phyloP scores from a whole-genome alignment of 2,113 vertebrate genomes.

The Neogobius melanostomus region DNA sequence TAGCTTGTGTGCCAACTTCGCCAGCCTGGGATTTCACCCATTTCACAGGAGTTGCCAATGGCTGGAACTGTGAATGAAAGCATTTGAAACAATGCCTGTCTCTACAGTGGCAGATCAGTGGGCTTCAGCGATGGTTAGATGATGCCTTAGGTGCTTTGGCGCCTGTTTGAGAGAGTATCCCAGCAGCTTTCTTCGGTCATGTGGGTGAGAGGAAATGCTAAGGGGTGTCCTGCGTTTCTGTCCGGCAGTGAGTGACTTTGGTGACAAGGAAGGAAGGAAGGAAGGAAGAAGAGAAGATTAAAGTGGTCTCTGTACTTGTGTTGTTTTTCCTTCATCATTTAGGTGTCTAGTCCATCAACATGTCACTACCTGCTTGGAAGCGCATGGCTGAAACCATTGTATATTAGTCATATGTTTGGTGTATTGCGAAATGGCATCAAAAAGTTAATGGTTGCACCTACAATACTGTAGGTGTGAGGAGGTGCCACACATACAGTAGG shows the following conservation, averaged over 20 bases:
- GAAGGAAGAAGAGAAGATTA: slow-evolving; percentile 26
- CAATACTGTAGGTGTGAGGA: not conserved
- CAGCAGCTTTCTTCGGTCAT: slow-evolving; percentile 39
- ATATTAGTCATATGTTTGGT: too few species aligned
- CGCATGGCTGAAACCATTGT: not conserved
- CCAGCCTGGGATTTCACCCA: slow-evolving; percentile 72
- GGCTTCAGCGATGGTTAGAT: slow-evolving; percentile 40
- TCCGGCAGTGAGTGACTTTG: slow-evolving; percentile 23
- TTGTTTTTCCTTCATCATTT: slow-evolving; percentile 13
- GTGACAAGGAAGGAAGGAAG: slow-evolving; percentile 25
- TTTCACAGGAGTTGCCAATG: slow-evolving; percentile 64
- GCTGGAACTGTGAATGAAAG: slow-evolving; percentile 64
- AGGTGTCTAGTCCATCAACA: not conserved
- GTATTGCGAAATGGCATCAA: not conserved
- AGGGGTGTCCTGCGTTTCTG: slow-evolving; percentile 27
- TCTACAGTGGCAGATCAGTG: slow-evolving; percentile 53
- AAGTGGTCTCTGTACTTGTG: slow-evolving; percentile 22
- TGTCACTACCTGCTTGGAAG: not conserved
- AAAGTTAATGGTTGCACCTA: not conserved
- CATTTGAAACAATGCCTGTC: slow-evolving; percentile 61
- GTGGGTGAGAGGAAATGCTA: slow-evolving; percentile 45
- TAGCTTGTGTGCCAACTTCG: slow-evolving; percentile 62
- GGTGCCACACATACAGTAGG: not conserved
- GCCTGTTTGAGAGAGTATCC: slow-evolving; percentile 47
- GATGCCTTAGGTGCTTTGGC: slow-evolving; percentile 53